A percentile compares a stretch with the other conserved stretches of the same genome.
These are phyloP conservation scores for Trididemnum clinides DNA, from an alignment of 23 tunicate genomes.

Conservation along the genomic window DNA sequence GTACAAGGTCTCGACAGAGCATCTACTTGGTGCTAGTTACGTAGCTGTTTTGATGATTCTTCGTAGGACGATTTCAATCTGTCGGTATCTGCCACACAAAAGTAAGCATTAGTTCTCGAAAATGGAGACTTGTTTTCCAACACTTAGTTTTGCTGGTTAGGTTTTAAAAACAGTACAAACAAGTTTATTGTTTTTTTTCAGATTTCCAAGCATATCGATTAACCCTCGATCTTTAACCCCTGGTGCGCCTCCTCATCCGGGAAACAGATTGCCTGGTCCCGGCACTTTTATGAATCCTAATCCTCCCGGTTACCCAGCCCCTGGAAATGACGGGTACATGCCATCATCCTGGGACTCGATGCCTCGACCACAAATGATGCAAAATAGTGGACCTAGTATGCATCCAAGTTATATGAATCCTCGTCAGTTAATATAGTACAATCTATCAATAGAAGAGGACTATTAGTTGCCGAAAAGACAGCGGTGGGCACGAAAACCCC, in stretches of 20 bases:
- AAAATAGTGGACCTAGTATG: neutral
- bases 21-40: too few species aligned
- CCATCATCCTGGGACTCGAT: constrained; percentile 29
- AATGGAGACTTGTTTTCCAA: neutral
- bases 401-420: constrained; percentile 2
- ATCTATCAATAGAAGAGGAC: too few species aligned
- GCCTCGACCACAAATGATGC: constrained; percentile 21
- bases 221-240: constrained; percentile 51
- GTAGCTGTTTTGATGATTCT: too few species aligned
- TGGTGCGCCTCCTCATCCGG: constrained; percentile 18
- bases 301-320: constrained; percentile 52
- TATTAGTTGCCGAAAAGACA: too few species aligned
- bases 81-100: too few species aligned
- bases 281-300: constrained; percentile 38
- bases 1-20: too few species aligned
- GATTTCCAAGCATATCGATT: constrained; percentile 36
- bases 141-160: neutral
- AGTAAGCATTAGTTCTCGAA: too few species aligned
- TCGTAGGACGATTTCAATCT: too few species aligned
- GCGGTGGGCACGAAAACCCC: too few species aligned
- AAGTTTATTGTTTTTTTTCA: neutral
- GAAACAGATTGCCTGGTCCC: constrained; percentile 32
- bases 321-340: constrained; percentile 34
- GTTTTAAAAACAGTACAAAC: too few species aligned
- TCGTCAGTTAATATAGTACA: too few species aligned